phyloP scores from a whole-genome alignment of 2,888 invertebrate genomes.

The Tetramorium bicarinatum region DNA sequence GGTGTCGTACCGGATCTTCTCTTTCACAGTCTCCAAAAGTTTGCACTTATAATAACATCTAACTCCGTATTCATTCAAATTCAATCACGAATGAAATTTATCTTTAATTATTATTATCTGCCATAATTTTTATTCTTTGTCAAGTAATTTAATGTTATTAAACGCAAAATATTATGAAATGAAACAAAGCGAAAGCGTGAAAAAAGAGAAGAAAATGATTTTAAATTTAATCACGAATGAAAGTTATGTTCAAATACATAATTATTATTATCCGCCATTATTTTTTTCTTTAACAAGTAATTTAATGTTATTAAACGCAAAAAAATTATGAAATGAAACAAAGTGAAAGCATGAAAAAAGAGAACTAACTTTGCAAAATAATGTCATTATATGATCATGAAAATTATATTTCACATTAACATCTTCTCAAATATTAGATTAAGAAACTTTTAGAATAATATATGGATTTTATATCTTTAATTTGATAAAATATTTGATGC shows the following conservation, averaged over 20 bases:
- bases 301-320: neutral
- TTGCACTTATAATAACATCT: neutral
- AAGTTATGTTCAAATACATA: conserved; percentile 1
- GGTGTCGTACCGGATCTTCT: conserved; percentile 38
- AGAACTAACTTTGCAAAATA: neutral
- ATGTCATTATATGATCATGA: neutral
- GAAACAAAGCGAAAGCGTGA: neutral
- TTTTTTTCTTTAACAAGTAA: neutral
- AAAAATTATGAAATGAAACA: neutral
- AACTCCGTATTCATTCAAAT: neutral
- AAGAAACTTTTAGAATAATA: neutral
- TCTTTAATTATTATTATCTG: neutral
- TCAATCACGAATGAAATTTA: neutral
- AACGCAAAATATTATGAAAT: neutral
- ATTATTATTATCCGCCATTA: neutral
- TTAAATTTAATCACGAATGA: neutral
- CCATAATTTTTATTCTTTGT: neutral
- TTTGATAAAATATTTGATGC: neutral
- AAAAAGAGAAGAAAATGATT: neutral
- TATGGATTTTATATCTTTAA: neutral
- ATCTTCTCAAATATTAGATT: neutral
- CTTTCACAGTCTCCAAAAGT: neutral
- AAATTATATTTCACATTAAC: neutral
- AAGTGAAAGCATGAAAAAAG: neutral
- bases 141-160: neutral